Percentiles rank a stretch among this genome's conserved stretches.
Conservation (phyloP, 2,888 invertebrate species). For the Calliphora vomitoria region DNA sequence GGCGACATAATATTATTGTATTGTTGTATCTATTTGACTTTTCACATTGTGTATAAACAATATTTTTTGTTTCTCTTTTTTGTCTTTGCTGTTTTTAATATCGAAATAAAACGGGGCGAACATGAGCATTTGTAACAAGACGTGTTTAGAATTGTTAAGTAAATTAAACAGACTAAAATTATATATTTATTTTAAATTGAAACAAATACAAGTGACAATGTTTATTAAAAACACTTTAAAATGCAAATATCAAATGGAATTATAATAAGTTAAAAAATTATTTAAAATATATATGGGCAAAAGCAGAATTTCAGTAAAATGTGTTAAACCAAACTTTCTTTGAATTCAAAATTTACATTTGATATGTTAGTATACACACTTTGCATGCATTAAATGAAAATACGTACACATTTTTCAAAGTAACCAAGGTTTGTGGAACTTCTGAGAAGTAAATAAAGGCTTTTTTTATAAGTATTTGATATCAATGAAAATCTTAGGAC, state of each 20-base stretch:
- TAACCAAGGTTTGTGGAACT: too few species aligned
- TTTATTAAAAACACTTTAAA: slow-evolving; percentile 18
- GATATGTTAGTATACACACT: too few species aligned
- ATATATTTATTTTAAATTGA: slow-evolving; percentile 16
- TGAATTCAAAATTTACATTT: too few species aligned
- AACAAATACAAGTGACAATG: slow-evolving; percentile 18
- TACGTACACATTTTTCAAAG: too few species aligned
- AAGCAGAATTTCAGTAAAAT: too few species aligned
- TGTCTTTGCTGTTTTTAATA: not conserved
- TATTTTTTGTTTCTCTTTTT: not conserved
- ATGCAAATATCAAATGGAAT: slow-evolving; percentile 9
- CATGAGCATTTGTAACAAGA: not conserved
- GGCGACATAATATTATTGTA: slow-evolving; percentile 65
- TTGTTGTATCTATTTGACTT: slow-evolving; percentile 17
- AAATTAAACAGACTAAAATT: not conserved
- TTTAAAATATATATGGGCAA: not conserved
- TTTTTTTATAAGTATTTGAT: too few species aligned
- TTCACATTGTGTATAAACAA: slow-evolving; percentile 16
- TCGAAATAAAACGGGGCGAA: not conserved
- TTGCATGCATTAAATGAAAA: too few species aligned
- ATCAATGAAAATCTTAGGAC: too few species aligned
- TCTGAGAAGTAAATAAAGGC: too few species aligned
- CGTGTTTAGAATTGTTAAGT: slow-evolving; percentile 35
- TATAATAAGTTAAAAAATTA: not conserved
- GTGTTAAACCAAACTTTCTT: too few species aligned